Evolutionary conservation across 53 echinoderm and acorn worm species (phyloP).

Genomic region (Holothuria leucospilota): DNA sequence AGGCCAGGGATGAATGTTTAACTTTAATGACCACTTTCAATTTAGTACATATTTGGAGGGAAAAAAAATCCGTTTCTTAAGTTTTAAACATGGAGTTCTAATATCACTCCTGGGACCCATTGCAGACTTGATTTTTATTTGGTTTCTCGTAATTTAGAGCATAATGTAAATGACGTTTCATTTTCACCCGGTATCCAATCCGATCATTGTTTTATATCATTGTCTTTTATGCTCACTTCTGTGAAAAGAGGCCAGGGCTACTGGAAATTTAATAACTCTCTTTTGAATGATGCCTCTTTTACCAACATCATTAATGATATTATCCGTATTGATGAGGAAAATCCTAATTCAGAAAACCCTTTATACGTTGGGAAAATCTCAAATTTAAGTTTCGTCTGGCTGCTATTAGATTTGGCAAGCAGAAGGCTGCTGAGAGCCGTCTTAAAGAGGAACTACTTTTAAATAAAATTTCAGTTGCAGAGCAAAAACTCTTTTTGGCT

Average conservation of each 20-base stretch:
- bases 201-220: neutral
- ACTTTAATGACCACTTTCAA: neutral
- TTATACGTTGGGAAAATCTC: neutral
- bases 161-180: neutral
- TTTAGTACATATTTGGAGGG: slow-evolving; percentile 15
- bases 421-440: slow-evolving; percentile 22
- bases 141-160: neutral
- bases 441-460: neutral
- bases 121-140: neutral
- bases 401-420: neutral
- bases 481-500: neutral
- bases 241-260: neutral
- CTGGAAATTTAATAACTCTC: slow-evolving; percentile 8
- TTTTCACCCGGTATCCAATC: slow-evolving; percentile 26
- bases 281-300: neutral
- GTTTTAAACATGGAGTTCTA: neutral
- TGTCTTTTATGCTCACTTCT: neutral
- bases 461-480: neutral
- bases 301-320: neutral
- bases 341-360: neutral
- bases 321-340: neutral
- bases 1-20: neutral
- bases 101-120: slow-evolving; percentile 8
- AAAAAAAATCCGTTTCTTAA: neutral
- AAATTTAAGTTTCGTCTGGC: slow-evolving; percentile 3